Evolutionary conservation across 2,797 vertebrate species (phyloP).

Genomic region (Buceros bicornis): DNA sequence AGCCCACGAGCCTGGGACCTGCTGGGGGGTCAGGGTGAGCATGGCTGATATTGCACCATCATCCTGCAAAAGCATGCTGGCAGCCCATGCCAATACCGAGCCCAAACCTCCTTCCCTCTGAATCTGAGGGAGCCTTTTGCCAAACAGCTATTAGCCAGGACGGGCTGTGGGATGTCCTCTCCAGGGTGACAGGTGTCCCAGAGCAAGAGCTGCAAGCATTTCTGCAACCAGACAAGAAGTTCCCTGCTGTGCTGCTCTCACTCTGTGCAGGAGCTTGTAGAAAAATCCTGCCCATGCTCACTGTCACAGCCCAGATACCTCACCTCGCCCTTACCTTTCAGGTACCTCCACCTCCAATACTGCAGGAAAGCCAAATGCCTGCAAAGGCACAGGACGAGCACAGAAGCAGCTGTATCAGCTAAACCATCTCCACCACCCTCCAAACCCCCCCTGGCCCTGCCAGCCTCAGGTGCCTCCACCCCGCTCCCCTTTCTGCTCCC

Average conservation of each 20-base stretch:
- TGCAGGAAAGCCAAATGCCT: not conserved
- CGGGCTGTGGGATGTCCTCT: not conserved
- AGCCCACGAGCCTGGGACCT: not conserved
- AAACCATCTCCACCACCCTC: not conserved
- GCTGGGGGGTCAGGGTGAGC: not conserved
- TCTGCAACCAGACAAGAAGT: not conserved
- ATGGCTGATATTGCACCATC: accelerated
- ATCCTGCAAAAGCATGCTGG: not conserved
- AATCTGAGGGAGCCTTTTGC: not conserved
- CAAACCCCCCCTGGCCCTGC: not conserved
- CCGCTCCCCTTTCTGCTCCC: not conserved
- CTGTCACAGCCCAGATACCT: not conserved
- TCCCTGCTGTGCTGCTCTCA: not conserved
- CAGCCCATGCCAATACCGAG: accelerated
- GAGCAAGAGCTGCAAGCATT: not conserved
- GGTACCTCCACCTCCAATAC: not conserved
- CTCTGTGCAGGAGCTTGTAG: not conserved
- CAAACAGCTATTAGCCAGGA: not conserved
- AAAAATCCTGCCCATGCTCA: not conserved
- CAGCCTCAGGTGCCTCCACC: not conserved
- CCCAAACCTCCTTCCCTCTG: accelerated
- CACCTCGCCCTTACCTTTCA: not conserved
- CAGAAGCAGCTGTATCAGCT: not conserved
- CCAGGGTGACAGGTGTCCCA: not conserved
- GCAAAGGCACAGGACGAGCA: not conserved